Conservation (phyloP, 2,888 invertebrate genomes). For the Andrena dorsata region DNA sequence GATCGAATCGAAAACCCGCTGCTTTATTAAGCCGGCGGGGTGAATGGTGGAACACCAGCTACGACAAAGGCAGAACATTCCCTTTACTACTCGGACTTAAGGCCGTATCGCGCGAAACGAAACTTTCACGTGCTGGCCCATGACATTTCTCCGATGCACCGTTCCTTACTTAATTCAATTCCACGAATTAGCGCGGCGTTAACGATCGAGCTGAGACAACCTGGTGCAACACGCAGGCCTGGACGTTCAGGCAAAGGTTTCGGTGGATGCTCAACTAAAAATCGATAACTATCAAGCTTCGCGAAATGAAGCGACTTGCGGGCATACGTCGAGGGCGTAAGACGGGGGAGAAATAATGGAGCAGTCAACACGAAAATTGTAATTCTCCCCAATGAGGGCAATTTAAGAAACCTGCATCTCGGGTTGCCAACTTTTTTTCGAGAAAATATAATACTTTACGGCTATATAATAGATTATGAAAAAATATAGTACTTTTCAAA, state of each 20-base stretch:
- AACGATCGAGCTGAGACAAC: background rate
- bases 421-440: too few relatives aligned
- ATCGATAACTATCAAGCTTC: background rate
- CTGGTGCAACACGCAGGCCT: background rate
- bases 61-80: constrained; percentile 66
- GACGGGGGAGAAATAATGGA: too few relatives aligned
- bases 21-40: constrained; percentile 74
- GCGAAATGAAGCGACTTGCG: background rate
- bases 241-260: background rate
- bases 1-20: constrained; percentile 76
- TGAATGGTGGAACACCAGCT: constrained; percentile 65
- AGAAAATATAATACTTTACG: too few relatives aligned
- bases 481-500: too few relatives aligned
- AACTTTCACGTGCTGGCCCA: constrained; percentile 36
- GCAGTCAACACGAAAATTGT: too few relatives aligned
- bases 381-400: too few relatives aligned
- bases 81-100: constrained; percentile 55
- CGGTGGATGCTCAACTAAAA: background rate
- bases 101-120: constrained; percentile 43
- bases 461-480: too few relatives aligned
- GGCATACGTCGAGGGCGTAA: too few relatives aligned
- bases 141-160: constrained; percentile 21
- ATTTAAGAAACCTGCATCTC: too few relatives aligned
- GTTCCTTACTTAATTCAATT: background rate
- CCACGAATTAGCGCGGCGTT: constrained; percentile 1